phyloP scores from a whole-genome alignment of 2,888 invertebrate genomes.

The Geotrupes spiniger region DNA sequence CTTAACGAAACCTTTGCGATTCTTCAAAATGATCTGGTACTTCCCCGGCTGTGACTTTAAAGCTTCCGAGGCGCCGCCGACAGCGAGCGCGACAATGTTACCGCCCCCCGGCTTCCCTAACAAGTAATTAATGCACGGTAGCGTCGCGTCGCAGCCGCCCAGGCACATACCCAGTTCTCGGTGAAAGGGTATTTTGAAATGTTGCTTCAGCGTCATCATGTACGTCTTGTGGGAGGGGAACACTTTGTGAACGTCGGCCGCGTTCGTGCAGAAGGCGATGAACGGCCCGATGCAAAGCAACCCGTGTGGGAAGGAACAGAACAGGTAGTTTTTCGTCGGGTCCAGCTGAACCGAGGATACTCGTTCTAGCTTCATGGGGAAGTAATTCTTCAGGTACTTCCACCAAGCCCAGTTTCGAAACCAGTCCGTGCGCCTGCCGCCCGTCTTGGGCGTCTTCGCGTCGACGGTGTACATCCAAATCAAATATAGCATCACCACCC shows the following conservation, averaged over 20 bases:
- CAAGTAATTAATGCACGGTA: conserved; percentile 64
- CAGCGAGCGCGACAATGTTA: conserved; percentile 69
- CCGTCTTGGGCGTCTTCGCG: conserved; percentile 57
- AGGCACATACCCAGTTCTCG: conserved; percentile 62
- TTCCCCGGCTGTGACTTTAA: conserved; percentile 76
- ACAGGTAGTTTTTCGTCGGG: conserved; percentile 76
- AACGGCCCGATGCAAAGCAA: conserved; percentile 74
- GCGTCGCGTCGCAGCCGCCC: conserved; percentile 60
- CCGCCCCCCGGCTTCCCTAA: conserved; percentile 56
- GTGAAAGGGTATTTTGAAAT: conserved; percentile 70
- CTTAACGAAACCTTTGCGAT: conserved; percentile 61
- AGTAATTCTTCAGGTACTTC: conserved; percentile 76
- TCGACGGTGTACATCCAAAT: conserved; percentile 62
- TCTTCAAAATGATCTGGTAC: conserved; percentile 69
- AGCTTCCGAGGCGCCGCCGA: conserved; percentile 89
- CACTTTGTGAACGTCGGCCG: conserved; percentile 50
- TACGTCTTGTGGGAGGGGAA: conserved; percentile 54
- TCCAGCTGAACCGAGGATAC: conserved; percentile 81
- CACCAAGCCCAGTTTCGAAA: conserved; percentile 67
- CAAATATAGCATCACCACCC: conserved; percentile 59
- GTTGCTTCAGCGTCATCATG: conserved; percentile 60
- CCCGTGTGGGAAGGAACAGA: conserved; percentile 91
- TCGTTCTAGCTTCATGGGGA: conserved; percentile 80
- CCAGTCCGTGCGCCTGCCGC: conserved; percentile 49
- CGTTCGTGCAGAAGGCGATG: conserved; percentile 72